A percentile compares a stretch with the other conserved stretches of the same genome.
phyloP scores from a whole-genome alignment of 2,888 invertebrate genomes.

The Eremobia ochroleuca region DNA sequence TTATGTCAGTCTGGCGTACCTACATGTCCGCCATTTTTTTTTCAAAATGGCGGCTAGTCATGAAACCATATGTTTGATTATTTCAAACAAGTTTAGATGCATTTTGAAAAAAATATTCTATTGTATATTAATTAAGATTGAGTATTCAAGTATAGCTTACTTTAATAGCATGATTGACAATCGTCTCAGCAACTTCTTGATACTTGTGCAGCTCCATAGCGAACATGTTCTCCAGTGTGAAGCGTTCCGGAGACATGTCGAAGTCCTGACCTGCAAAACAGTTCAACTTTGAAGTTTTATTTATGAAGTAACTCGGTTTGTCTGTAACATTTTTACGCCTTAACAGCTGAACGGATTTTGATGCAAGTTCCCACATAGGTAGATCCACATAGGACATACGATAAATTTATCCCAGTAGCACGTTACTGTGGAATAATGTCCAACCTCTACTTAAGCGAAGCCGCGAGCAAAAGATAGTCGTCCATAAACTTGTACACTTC shows the following conservation, averaged over 20 bases:
- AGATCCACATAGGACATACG: neutral
- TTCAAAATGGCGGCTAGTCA: no score
- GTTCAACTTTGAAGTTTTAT: neutral
- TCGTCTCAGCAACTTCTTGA: constrained; percentile 96
- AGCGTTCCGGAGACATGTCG: constrained; percentile 97
- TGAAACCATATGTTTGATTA: no score
- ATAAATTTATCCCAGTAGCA: neutral
- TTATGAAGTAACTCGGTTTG: neutral
- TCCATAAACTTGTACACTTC: neutral
- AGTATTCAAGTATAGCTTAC: constrained; percentile 66
- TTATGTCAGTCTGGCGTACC: no score
- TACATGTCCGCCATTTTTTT: no score
- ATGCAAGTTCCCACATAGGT: neutral
- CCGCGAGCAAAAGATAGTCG: neutral
- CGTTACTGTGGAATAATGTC: neutral
- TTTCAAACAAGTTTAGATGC: no score
- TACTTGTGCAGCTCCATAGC: constrained; percentile 97
- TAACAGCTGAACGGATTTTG: neutral
- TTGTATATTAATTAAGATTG: neutral
- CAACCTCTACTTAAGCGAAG: no score
- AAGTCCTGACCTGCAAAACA: constrained; percentile 92
- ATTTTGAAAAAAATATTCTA: no score
- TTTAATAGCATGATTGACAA: constrained; percentile 97
- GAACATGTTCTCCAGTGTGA: constrained; percentile 98
- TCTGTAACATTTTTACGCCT: neutral